A percentile compares a stretch with the other conserved stretches of the same genome.
Conservation (phyloP, 2,888 invertebrate species). For the Scaptomyza reducta region DNA sequence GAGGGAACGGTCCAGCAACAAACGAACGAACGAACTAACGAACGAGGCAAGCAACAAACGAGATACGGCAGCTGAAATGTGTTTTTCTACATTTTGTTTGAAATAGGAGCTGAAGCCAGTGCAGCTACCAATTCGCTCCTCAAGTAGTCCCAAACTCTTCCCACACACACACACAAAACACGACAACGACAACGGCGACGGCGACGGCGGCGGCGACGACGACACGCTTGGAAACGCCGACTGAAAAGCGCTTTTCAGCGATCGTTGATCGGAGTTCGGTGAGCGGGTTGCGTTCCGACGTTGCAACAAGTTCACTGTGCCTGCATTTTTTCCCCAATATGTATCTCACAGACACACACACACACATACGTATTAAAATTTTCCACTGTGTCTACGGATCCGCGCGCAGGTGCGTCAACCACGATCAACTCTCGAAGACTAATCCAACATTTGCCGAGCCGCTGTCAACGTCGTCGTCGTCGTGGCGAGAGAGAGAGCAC, state of each 20-base stretch:
- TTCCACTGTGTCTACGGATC: slow-evolving; percentile 56
- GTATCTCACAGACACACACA: slow-evolving; percentile 36
- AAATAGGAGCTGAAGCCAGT: slow-evolving; percentile 85
- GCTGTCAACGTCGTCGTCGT: slow-evolving; percentile 32
- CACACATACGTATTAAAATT: slow-evolving; percentile 55
- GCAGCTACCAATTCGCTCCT: slow-evolving; percentile 85
- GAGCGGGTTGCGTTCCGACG: slow-evolving; percentile 35
- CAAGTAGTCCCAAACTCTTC: slow-evolving; percentile 85
- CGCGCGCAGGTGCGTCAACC: slow-evolving; percentile 83
- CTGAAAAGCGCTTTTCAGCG: slow-evolving; percentile 73
- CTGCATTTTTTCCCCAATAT: slow-evolving; percentile 45
- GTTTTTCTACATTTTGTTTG: slow-evolving; percentile 84
- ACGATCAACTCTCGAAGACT: slow-evolving; percentile 84
- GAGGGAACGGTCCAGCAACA: slow-evolving; percentile 19
- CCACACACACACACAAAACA: slow-evolving; percentile 77
- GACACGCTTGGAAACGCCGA: slow-evolving; percentile 49
- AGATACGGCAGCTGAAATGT: slow-evolving; percentile 83
- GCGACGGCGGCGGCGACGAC: slow-evolving; percentile 29
- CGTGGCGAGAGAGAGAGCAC: slow-evolving; percentile 54
- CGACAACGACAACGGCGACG: slow-evolving; percentile 36
- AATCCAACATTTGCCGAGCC: slow-evolving; percentile 70
- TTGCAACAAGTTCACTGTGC: slow-evolving; percentile 79
- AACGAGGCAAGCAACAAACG: slow-evolving; percentile 48
- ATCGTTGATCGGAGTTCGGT: slow-evolving; percentile 14
- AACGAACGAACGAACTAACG: slow-evolving; percentile 35